Percentiles rank a stretch among this genome's conserved stretches.
phyloP scores from a whole-genome alignment of 2,797 vertebrate species.

The Astyanax mexicanus region DNA sequence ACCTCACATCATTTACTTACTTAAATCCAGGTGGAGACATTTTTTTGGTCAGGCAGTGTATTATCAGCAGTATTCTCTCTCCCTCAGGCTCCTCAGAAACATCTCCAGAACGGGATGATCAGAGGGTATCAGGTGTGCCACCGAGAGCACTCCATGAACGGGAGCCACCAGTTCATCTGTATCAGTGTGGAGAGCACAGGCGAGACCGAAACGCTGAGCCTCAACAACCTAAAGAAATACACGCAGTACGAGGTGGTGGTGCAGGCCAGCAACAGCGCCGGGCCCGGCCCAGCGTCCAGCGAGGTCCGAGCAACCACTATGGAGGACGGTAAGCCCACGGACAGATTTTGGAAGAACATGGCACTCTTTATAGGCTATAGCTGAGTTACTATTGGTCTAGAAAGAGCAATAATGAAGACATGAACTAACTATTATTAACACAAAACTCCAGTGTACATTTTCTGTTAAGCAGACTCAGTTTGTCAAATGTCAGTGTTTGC shows the following conservation, averaged over 20 bases:
- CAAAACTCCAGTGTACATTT: too few species aligned
- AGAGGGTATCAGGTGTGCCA: slow-evolving; percentile 96
- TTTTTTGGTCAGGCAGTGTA: too few species aligned
- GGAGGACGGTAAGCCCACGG: slow-evolving; percentile 87
- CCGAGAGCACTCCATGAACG: slow-evolving; percentile 93
- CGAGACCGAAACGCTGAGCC: slow-evolving; percentile 90
- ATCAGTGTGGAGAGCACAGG: slow-evolving; percentile 95
- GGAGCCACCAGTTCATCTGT: slow-evolving; percentile 97
- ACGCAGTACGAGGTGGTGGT: slow-evolving; percentile 97
- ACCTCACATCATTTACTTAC: too few species aligned
- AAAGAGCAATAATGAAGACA: too few species aligned
- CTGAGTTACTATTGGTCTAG: too few species aligned
- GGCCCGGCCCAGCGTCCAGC: slow-evolving; percentile 95
- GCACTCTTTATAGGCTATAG: neutral
- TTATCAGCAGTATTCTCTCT: neutral
- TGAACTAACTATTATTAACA: too few species aligned
- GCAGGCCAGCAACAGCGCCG: slow-evolving; percentile 95
- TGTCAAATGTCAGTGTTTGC: too few species aligned
- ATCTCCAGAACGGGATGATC: slow-evolving; percentile 95
- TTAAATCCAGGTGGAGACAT: too few species aligned
- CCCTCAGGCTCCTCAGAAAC: slow-evolving; percentile 89
- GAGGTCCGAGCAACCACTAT: slow-evolving; percentile 95
- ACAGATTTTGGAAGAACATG: neutral
- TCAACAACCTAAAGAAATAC: slow-evolving; percentile 97
- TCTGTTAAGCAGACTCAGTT: too few species aligned